A percentile compares a stretch with the other conserved stretches of the same genome.
phyloP scores from a whole-genome alignment of 2,888 invertebrate species.

The Nephrotoma appendiculata region DNA sequence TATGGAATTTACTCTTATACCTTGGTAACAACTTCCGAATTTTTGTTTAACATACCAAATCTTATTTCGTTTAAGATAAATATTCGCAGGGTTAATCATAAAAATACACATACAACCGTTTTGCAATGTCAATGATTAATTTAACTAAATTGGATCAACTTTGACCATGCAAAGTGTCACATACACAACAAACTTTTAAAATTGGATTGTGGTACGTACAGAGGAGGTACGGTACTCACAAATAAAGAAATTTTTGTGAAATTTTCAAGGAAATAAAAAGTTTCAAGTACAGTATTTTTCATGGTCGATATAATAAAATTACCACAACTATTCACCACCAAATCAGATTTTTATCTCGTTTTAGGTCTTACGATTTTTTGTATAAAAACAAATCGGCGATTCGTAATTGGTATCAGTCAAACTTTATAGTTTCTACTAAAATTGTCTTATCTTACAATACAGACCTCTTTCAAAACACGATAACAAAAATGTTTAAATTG shows the following conservation, averaged over 20 bases:
- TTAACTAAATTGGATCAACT: too few species aligned
- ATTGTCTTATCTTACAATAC: not conserved
- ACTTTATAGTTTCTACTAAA: constrained; percentile 13
- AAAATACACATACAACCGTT: not conserved
- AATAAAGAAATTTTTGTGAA: not conserved
- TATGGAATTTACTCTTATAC: not conserved
- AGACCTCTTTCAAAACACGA: constrained; percentile 4
- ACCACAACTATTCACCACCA: too few species aligned
- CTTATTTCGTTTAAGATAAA: not conserved
- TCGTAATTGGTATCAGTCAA: constrained; percentile 19
- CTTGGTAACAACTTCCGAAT: not conserved
- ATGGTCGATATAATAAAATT: not conserved
- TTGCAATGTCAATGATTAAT: not conserved
- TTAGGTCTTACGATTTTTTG: not conserved
- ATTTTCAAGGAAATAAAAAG: not conserved
- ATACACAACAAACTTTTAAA: too few species aligned
- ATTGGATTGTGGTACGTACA: not conserved
- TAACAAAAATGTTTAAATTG: constrained; percentile 30
- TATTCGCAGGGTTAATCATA: not conserved
- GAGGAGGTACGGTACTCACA: not conserved
- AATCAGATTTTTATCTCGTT: not conserved
- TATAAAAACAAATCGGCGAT: not conserved
- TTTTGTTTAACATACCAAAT: not conserved
- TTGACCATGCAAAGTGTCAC: too few species aligned
- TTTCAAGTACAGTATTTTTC: not conserved